phyloP scores from a whole-genome alignment of 2,797 vertebrate genomes.

The Sciurus carolinensis region DNA sequence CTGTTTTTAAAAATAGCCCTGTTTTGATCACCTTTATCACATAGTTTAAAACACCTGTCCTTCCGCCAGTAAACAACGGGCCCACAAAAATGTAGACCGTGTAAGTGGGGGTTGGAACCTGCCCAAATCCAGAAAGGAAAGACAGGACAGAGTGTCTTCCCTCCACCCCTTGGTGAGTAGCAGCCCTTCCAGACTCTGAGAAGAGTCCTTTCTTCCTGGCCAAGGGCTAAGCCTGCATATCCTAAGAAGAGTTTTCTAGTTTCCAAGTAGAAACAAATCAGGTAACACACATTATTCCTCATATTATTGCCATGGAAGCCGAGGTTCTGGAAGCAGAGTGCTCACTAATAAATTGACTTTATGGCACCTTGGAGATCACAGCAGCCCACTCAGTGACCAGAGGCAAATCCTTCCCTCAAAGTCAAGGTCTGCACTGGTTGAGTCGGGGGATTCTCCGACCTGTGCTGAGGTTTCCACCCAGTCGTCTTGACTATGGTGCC shows the following conservation, averaged over 20 bases:
- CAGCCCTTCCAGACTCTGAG: background rate
- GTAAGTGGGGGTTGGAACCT: background rate
- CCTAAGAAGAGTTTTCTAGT: background rate
- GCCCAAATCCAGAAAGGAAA: background rate
- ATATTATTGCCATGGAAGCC: background rate
- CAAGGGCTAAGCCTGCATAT: background rate
- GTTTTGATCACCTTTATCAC: conserved; percentile 1
- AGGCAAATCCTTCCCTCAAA: background rate
- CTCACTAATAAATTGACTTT: background rate
- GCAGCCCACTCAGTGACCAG: too few relatives aligned
- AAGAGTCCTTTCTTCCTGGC: background rate
- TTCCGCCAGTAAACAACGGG: background rate
- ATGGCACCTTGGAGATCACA: background rate
- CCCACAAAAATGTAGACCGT: background rate
- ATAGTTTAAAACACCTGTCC: background rate
- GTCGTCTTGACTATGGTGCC: accelerated
- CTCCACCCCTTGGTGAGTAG: background rate
- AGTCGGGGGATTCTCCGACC: background rate
- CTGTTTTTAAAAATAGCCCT: conserved; percentile 77
- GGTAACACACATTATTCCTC: background rate
- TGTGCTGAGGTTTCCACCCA: background rate
- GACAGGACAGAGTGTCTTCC: background rate
- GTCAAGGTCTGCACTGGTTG: background rate
- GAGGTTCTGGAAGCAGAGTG: background rate
- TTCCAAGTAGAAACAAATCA: background rate